Conservation (phyloP, 2,797 vertebrate genomes). For the Chanos chanos region DNA sequence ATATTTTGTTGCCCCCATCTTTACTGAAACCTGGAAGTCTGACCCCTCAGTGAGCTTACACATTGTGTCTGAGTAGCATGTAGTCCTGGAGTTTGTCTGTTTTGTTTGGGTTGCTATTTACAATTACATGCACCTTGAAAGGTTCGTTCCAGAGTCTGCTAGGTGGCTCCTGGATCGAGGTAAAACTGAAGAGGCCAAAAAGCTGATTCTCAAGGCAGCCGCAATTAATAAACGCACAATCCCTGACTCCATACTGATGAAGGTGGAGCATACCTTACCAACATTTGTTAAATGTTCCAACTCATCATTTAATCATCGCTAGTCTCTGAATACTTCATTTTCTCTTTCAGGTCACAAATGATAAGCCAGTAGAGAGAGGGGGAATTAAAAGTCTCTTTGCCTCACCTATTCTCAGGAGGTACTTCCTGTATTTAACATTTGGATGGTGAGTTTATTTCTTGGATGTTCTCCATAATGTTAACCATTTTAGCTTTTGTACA, state of each 20-base stretch:
- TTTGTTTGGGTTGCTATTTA: neutral
- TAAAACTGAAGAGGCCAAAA: constrained; percentile 67
- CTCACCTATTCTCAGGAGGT: constrained; percentile 67
- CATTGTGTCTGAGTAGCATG: too few species aligned
- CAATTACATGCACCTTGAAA: constrained; percentile 36
- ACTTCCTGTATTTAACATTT: constrained; percentile 65
- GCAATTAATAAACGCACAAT: constrained; percentile 66
- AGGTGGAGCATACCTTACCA: constrained; percentile 57
- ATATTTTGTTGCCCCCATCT: neutral
- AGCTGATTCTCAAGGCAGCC: constrained; percentile 72
- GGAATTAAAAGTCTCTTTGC: constrained; percentile 63
- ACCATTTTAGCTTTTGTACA: neutral
- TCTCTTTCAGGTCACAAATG: constrained; percentile 57
- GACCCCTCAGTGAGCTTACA: too few species aligned
- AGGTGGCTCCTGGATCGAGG: constrained; percentile 76
- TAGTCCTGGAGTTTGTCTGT: too few species aligned
- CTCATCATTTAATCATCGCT: neutral
- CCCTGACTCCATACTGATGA: constrained; percentile 62
- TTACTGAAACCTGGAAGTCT: too few species aligned
- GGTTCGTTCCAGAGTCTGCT: constrained; percentile 82
- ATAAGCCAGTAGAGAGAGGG: constrained; percentile 52
- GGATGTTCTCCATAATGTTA: too few species aligned
- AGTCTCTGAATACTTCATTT: neutral
- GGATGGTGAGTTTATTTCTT: constrained; percentile 70
- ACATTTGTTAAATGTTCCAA: neutral